These are phyloP conservation scores for Oxystoma pomonae DNA, from an alignment of 2,888 invertebrate genomes.

Conservation along the genomic window DNA sequence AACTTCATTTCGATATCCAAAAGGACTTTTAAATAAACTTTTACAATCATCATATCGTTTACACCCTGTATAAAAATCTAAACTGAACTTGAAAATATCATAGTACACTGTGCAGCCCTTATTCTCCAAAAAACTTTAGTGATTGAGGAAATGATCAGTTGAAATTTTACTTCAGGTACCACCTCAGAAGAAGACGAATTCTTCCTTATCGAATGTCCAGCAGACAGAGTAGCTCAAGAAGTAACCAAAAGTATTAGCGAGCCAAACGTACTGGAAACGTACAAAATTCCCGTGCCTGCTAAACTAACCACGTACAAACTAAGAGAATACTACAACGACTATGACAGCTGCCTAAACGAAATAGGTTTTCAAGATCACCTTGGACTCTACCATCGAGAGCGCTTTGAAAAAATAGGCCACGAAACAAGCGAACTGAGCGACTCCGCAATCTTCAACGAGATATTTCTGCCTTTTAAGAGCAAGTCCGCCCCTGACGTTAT, in stretches of 20 bases:
- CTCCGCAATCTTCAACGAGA: slow-evolving; percentile 41
- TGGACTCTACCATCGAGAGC: background rate
- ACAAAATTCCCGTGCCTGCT: slow-evolving; percentile 22
- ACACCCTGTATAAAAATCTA: too few relatives aligned
- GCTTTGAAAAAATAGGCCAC: background rate
- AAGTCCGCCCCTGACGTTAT: slow-evolving; percentile 56
- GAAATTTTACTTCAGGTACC: background rate
- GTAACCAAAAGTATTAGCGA: slow-evolving; percentile 41
- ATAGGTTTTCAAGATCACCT: background rate
- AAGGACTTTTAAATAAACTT: too few relatives aligned
- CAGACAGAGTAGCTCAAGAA: slow-evolving; percentile 24
- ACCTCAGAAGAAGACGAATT: slow-evolving; percentile 40
- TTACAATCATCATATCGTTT: too few relatives aligned
- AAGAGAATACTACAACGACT: slow-evolving; percentile 62
- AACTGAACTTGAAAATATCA: too few relatives aligned
- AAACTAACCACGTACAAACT: slow-evolving; percentile 36
- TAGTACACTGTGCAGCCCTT: too few relatives aligned
- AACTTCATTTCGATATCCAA: too few relatives aligned
- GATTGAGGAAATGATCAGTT: too few relatives aligned
- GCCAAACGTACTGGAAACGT: slow-evolving; percentile 39
- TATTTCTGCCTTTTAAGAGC: slow-evolving; percentile 48
- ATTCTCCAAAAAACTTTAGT: too few relatives aligned
- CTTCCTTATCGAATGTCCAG: slow-evolving; percentile 44
- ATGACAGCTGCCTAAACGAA: slow-evolving; percentile 58
- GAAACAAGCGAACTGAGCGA: slow-evolving; percentile 41